Evolutionary conservation across 2,888 invertebrate species (phyloP).

Genomic region (Drosophila basisetae): DNA sequence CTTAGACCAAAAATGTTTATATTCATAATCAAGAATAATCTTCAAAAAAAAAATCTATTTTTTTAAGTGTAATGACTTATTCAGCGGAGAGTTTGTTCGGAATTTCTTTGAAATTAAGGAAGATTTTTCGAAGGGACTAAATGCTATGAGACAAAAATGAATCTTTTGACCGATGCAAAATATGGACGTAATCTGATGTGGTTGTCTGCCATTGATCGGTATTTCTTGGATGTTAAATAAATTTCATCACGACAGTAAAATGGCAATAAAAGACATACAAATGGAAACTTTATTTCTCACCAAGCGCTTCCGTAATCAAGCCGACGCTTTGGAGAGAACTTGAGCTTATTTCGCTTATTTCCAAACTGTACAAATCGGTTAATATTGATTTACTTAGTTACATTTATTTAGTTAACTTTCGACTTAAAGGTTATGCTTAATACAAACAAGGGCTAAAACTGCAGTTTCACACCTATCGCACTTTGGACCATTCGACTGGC

Average conservation of each 20-base stretch:
- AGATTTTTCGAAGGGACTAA: background rate
- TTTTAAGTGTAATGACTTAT: background rate
- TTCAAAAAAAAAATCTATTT: background rate
- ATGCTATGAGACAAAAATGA: background rate
- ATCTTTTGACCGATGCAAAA: background rate
- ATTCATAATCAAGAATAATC: background rate
- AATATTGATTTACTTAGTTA: slow-evolving; percentile 26
- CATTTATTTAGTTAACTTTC: slow-evolving; percentile 57
- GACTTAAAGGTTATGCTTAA: slow-evolving; percentile 38
- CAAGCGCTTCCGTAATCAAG: background rate
- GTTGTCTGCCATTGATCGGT: background rate
- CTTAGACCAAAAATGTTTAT: background rate
- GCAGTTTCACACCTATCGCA: slow-evolving; percentile 39
- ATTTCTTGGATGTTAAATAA: background rate
- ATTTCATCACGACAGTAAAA: background rate
- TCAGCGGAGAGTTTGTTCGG: background rate
- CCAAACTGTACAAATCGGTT: background rate
- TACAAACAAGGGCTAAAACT: slow-evolving; percentile 35
- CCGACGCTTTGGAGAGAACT: background rate
- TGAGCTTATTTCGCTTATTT: background rate
- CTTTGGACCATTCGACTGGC: slow-evolving; percentile 59
- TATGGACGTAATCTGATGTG: background rate
- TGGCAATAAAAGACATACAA: background rate
- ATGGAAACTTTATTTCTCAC: background rate
- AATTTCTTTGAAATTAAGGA: background rate